phyloP scores from a whole-genome alignment of 2,797 vertebrate species.

The Pseudochromis fuscus region DNA sequence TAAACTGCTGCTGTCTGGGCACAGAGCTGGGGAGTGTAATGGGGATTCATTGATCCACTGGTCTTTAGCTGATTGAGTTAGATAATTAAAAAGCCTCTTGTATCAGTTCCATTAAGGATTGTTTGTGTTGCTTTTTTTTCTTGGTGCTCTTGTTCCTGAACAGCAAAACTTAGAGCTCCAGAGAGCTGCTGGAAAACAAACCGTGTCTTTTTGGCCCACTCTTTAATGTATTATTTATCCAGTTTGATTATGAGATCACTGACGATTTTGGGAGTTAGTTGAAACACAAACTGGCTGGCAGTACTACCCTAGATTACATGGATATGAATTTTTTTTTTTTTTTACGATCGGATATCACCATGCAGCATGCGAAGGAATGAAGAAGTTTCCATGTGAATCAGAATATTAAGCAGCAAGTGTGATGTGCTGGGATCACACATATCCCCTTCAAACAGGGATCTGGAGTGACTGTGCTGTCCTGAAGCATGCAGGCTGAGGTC shows the following conservation, averaged over 20 bases:
- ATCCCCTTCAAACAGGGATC: constrained; percentile 55
- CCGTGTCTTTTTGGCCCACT: constrained; percentile 33
- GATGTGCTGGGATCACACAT: constrained; percentile 46
- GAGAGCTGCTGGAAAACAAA: constrained; percentile 55
- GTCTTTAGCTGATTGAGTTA: constrained; percentile 89
- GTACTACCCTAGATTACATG: constrained; percentile 31
- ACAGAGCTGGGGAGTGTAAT: constrained; percentile 82
- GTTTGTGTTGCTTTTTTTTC: constrained; percentile 82
- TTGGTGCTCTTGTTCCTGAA: constrained; percentile 73
- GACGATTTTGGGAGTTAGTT: constrained; percentile 22
- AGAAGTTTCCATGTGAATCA: constrained; percentile 31
- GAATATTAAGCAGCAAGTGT: constrained; percentile 50
- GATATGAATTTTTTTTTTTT: too few relatives aligned
- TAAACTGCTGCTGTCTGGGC: constrained; percentile 81
- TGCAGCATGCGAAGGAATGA: constrained; percentile 34
- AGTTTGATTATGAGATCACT: constrained; percentile 13
- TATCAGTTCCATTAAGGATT: constrained; percentile 89
- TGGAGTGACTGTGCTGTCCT: constrained; percentile 62
- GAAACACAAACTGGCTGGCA: constrained; percentile 12
- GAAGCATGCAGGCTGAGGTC: constrained; percentile 61
- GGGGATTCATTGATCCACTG: constrained; percentile 88
- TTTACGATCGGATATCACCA: constrained; percentile 6
- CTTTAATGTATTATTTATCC: constrained; percentile 46
- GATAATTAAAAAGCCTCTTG: constrained; percentile 90
- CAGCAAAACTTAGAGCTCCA: constrained; percentile 65